Base-by-base conservation (phyloP, 37 sponge, comb jelly and placozoan genomes). In the Tethya wilhelma region DNA sequence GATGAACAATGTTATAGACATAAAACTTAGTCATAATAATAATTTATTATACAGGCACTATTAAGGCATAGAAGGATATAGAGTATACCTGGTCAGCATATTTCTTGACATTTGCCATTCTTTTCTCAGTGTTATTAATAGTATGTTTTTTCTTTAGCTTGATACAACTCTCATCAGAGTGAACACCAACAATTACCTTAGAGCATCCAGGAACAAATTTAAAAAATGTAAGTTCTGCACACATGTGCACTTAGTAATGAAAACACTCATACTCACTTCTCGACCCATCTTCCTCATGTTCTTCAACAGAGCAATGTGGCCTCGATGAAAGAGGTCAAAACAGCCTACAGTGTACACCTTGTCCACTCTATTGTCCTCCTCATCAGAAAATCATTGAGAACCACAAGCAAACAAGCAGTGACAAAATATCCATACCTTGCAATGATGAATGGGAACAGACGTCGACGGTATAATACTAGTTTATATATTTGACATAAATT, bases 121-220 rank as follows among this genome's bases (percentile, higher is more conserved):
- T 60, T 29, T 43, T 62, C 33, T 82, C 83, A 19, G 49, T 44
- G 20, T 62, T 74, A 56, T 82, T 74, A 32, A 73, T 82, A 5
- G 83, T 66, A 2, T 41, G 29, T 55, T 59, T 71, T 2, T 82
- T 72, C 66, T 82, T 82, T 23, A 82, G 56, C 36, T 63, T 82
- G 26, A 66, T 22, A 26, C 56, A 55, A 36, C 74, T 73, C 66
- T 82, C 83, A 62, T 82, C 74, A 33, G n/a, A 49, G 36, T 82
- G 83, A 31, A 82, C 66, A 82, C 83, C 83, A 44, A 82, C 74
- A 33, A 82, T 82, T 32, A 82, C 64, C 83, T 82, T n/a, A n/a
- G n/a, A n/a, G n/a, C n/a, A n/a, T n/a, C n/a, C n/a, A n/a, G n/a
- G n/a, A n/a, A n/a, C n/a, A n/a, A n/a, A n/a, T n/a, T n/a, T n/a